Conservation (phyloP, 2,888 invertebrate species). For the Eilema griseolum region DNA sequence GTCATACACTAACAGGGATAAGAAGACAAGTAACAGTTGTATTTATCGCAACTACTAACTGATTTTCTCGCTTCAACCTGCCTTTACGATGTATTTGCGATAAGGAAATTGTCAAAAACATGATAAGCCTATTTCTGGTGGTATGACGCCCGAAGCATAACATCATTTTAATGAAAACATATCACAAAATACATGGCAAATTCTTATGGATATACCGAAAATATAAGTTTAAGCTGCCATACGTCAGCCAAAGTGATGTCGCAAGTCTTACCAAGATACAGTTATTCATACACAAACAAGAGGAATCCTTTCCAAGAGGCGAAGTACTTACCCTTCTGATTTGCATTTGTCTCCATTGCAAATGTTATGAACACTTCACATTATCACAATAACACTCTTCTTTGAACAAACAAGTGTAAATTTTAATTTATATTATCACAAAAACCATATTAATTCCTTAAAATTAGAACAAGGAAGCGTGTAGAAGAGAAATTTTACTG, state of each 20-base stretch:
- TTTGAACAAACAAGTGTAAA: slow-evolving; percentile 44
- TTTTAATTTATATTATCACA: slow-evolving; percentile 40
- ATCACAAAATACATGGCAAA: slow-evolving; percentile 13
- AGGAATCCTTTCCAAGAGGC: slow-evolving; percentile 57
- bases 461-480: slow-evolving; percentile 67
- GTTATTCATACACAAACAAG: slow-evolving; percentile 84
- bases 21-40: slow-evolving; percentile 35
- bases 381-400: slow-evolving; percentile 69
- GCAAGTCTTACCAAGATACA: slow-evolving; percentile 74
- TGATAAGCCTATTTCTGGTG: slow-evolving; percentile 51
- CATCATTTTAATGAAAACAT: slow-evolving; percentile 19
- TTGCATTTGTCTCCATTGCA: slow-evolving; percentile 83
- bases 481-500: slow-evolving; percentile 58
- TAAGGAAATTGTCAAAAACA: slow-evolving; percentile 55
- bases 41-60: slow-evolving; percentile 38
- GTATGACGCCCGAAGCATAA: slow-evolving; percentile 46
- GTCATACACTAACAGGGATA: slow-evolving; percentile 65
- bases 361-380: slow-evolving; percentile 72
- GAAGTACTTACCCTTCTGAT: slow-evolving; percentile 80
- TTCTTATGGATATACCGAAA: slow-evolving; percentile 29
- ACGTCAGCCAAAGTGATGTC: slow-evolving; percentile 73
- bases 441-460: slow-evolving; percentile 50
- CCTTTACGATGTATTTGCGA: slow-evolving; percentile 44
- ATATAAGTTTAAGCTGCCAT: slow-evolving; percentile 49
- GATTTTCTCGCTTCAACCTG: slow-evolving; percentile 36